Conservation (phyloP, 2,888 invertebrate genomes). For the Brachypterus glaber region DNA sequence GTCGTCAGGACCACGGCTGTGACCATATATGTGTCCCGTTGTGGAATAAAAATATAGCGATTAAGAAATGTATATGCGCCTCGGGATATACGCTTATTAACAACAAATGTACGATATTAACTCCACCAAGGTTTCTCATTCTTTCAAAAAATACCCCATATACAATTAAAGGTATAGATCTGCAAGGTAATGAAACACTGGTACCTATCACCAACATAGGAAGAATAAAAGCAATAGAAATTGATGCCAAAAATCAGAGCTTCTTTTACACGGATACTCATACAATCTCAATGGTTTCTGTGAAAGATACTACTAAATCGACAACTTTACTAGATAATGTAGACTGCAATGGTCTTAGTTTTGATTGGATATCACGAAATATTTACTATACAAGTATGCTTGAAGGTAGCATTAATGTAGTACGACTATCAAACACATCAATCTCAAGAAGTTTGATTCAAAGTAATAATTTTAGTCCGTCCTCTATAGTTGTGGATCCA, state of each 20-base stretch:
- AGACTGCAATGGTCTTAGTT: slow-evolving; percentile 65
- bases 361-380: slow-evolving; percentile 76
- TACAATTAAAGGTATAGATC: slow-evolving; percentile 58
- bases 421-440: slow-evolving; percentile 50
- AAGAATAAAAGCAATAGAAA: slow-evolving; percentile 59
- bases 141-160: slow-evolving; percentile 58
- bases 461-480: slow-evolving; percentile 49
- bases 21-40: slow-evolving; percentile 66
- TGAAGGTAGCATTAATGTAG: slow-evolving; percentile 57
- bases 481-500: slow-evolving; percentile 55
- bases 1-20: slow-evolving; percentile 59
- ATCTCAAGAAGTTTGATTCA: slow-evolving; percentile 48
- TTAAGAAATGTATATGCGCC: slow-evolving; percentile 60
- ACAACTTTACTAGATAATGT: slow-evolving; percentile 49
- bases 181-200: slow-evolving; percentile 48
- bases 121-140: slow-evolving; percentile 54
- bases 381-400: slow-evolving; percentile 78
- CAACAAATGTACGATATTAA: slow-evolving; percentile 49
- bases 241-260: slow-evolving; percentile 46
- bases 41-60: slow-evolving; percentile 46
- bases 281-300: slow-evolving; percentile 25
- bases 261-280: slow-evolving; percentile 45
- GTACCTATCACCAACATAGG: slow-evolving; percentile 59
- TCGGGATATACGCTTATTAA: slow-evolving; percentile 57
- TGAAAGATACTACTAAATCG: slow-evolving; percentile 22